phyloP scores from a whole-genome alignment of 2,113 vertebrate genomes.

The Triplophysa tibetana region DNA sequence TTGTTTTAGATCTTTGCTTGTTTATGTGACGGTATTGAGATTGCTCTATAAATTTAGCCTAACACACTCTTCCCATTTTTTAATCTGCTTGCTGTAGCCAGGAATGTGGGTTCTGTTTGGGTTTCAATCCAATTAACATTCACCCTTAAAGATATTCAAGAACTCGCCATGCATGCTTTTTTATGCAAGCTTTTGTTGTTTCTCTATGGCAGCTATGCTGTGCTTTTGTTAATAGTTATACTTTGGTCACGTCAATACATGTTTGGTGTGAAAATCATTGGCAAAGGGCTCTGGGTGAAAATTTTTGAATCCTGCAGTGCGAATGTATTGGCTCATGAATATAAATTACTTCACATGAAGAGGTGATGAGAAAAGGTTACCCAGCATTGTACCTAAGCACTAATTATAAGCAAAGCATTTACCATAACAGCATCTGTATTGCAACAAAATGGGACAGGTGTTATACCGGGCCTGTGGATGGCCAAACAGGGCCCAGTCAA shows the following conservation, averaged over 20 bases:
- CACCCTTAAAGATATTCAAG: not conserved
- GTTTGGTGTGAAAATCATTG: slow-evolving; percentile 1
- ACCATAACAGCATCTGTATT: not conserved
- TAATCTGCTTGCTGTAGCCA: not conserved
- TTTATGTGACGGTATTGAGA: not conserved
- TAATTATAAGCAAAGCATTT: not conserved
- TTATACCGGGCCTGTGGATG: not conserved
- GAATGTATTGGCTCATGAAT: not conserved
- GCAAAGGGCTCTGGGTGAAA: too few relatives aligned
- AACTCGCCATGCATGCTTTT: not conserved
- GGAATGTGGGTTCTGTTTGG: not conserved
- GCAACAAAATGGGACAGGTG: not conserved
- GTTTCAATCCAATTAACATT: not conserved
- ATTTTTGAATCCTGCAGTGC: not conserved
- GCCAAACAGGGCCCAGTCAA: not conserved
- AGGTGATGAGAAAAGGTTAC: not conserved
- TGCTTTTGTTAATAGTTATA: not conserved
- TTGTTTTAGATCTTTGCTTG: slow-evolving; percentile 1
- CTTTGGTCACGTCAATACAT: slow-evolving; percentile 5
- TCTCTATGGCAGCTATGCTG: not conserved
- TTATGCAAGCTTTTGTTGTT: not conserved
- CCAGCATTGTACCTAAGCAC: not conserved
- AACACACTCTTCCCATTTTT: not conserved
- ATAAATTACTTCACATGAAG: not conserved
- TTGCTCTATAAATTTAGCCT: not conserved